Base-by-base conservation (phyloP, 2,888 invertebrate genomes). In the Nomada hirtipes region DNA sequence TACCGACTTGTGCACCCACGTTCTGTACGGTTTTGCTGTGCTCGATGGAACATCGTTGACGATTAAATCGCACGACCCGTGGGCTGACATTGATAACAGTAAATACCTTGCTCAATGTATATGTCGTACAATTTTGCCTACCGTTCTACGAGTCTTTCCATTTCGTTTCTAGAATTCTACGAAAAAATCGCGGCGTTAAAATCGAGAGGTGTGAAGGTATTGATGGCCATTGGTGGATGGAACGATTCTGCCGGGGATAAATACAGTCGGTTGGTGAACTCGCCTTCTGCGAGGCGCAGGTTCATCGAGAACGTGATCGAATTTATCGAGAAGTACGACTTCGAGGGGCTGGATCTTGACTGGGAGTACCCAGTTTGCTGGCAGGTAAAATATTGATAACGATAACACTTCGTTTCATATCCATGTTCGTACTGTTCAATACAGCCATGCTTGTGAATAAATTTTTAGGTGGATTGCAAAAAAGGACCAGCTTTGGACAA, bases 341-440 rank as follows among this genome's bases (percentile, higher is more conserved):
- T 98, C 88, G 98, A 98, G 91, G 99, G 99, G 4, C 94, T 99
- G 55, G 98, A 99, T 93, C 94, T 98, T 44, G 98, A 98, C 92
- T 98, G 98, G 98, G 98, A 98, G 91, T 98, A 98, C 93, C 98
- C 98, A 0, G 97, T 96, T 84, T 98, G 98, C 91, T 98, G 98
- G 98, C 98, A 98, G 95, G 94, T 94, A 82, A 84, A 64, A 29
- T 52, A 52, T 52, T 3, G 20, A 29, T 4, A 20, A 59, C 9
- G 36, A 7, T 36, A 7, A 36, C 53, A 2, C 13, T 70, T 29
- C 15, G n/a, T 3, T 29, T 44, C 29, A 2, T 29, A 23, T 23
- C 36, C 26, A 11, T 2, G 15, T 2, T 42, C 13, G 2, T 26
- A 4, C 59, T 15, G 4, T 44, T 0, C 15, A n/a, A 20, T 0